phyloP scores from a whole-genome alignment of 2,113 vertebrate genomes.

The Typhlomys cinereus region DNA sequence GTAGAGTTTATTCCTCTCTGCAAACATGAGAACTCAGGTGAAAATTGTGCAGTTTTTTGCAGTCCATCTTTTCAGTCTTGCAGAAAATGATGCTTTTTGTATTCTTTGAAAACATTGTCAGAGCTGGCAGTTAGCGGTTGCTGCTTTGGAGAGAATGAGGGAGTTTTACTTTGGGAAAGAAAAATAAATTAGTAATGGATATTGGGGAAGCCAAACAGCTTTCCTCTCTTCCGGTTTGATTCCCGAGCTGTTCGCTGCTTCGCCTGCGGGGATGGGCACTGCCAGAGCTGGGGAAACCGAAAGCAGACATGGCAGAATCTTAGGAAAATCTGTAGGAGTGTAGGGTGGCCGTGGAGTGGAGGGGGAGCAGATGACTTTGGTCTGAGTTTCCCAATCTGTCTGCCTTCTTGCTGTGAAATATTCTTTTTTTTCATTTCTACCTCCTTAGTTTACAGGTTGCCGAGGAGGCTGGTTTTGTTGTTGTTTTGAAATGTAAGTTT shows the following conservation, averaged over 20 bases:
- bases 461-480: constrained; percentile 78
- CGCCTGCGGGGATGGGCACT: constrained; percentile 76
- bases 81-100: constrained; percentile 70
- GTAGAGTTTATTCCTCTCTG: constrained; percentile 66
- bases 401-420: constrained; percentile 82
- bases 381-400: constrained; percentile 81
- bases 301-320: constrained; percentile 82
- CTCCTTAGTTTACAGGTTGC: constrained; percentile 79
- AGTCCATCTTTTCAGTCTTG: constrained; percentile 54
- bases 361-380: constrained; percentile 79
- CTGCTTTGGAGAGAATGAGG: constrained; percentile 72
- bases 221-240: constrained; percentile 82
- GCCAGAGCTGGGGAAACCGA: constrained; percentile 79
- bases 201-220: constrained; percentile 78
- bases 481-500: constrained; percentile 81
- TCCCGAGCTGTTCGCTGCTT: constrained; percentile 73
- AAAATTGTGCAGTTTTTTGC: constrained; percentile 63
- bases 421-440: constrained; percentile 80
- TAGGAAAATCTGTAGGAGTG: constrained; percentile 79
- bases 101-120: constrained; percentile 78
- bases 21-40: constrained; percentile 67
- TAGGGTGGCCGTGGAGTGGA: constrained; percentile 75
- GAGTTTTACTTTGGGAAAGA: constrained; percentile 77
- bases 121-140: constrained; percentile 71
- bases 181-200: constrained; percentile 78